Percentiles rank a stretch among this genome's conserved stretches.
Evolutionary conservation across 1,140 invertebrate species (phyloP).

Genomic region (Drosophila novamexicana): DNA sequence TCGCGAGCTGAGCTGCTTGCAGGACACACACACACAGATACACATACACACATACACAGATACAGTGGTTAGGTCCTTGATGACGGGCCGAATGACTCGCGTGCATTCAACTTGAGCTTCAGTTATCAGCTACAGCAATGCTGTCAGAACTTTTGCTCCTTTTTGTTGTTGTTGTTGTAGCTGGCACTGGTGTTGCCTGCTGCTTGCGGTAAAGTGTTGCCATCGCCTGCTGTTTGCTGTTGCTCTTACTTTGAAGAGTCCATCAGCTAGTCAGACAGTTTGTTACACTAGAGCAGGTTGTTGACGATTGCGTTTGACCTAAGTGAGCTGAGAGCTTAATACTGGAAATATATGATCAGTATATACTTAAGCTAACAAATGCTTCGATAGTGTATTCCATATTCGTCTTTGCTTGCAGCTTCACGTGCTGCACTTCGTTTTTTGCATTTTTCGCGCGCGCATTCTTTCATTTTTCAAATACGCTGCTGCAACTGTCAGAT

Average conservation of each 20-base stretch:
- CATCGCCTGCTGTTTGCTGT: slow-evolving; percentile 14
- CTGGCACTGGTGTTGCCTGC: slow-evolving; percentile 12
- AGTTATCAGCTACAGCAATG: slow-evolving; percentile 16
- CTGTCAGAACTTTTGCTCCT: slow-evolving; percentile 36
- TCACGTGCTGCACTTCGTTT: slow-evolving; percentile 1
- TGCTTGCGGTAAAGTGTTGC: slow-evolving; percentile 53
- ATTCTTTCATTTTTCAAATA: slow-evolving; percentile 76
- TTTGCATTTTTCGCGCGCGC: slow-evolving; percentile 30
- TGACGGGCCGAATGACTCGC: slow-evolving; percentile 37
- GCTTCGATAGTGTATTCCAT: neutral
- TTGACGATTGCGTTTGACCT: no score
- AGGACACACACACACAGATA: slow-evolving; percentile 10
- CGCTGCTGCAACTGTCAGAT: slow-evolving; percentile 74
- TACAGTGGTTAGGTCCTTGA: slow-evolving; percentile 53
- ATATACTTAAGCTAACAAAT: no score
- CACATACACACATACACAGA: no score
- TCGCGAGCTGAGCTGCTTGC: slow-evolving; percentile 24
- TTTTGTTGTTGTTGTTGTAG: slow-evolving; percentile 13
- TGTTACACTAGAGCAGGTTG: no score
- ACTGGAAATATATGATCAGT: neutral
- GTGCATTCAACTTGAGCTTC: slow-evolving; percentile 66
- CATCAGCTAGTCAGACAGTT: neutral
- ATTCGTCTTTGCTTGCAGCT: neutral
- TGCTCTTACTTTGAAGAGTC: neutral
- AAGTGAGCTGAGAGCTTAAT: neutral